Base-by-base conservation (phyloP, 2,888 invertebrate species). In the Archips xylosteana region DNA sequence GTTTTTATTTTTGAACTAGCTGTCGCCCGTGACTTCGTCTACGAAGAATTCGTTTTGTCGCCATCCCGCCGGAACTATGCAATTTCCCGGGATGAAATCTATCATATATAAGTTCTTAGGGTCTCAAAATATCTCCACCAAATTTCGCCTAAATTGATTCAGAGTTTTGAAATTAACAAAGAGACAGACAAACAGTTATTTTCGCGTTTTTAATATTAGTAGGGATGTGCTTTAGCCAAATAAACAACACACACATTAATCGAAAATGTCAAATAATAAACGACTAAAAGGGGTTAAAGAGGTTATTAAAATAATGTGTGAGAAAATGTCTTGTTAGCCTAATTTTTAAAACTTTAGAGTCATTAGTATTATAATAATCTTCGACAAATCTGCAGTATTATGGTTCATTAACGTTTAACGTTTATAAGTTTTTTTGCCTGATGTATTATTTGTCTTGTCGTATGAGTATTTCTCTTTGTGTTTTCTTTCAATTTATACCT, bases 241-340 rank as follows among this genome's bases (percentile, higher is more conserved):
- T 70, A 65, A 75, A n/a, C n/a, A n/a, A n/a, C n/a, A n/a, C n/a
- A n/a, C 32, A 4, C 36, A 36, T 59, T 59, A 49, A 73, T 69
- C 59, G 59, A 42, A 57, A 42, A 57, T 69, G 32, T 34, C 39
- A 64, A 73, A 69, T 32, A 59, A 68, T 15, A 57, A 73, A 8
- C 45, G 8, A 12, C 39, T 68, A 73, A 73, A n/a, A 73, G 72
- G 68, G 68, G 66, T 36, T 54, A 45, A 23, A 13, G 34, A n/a
- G 54, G 63, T 63, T 49, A 59, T 68, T 71, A 45, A 57, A 57
- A 59, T 73, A 32, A 51, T 57, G 72, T 59, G 62, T 72, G 67
- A 72, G 67, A 68, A 68, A 42, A 71, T 54, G 51, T 54, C 67
- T 62, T 54, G 51, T 61, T 62, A 63, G 70, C 32, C 15, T 51